A percentile compares a stretch with the other conserved stretches of the same genome.
Evolutionary conservation across 1,140 invertebrate species (phyloP).

Genomic region (Cyphomyrmex costatus): DNA sequence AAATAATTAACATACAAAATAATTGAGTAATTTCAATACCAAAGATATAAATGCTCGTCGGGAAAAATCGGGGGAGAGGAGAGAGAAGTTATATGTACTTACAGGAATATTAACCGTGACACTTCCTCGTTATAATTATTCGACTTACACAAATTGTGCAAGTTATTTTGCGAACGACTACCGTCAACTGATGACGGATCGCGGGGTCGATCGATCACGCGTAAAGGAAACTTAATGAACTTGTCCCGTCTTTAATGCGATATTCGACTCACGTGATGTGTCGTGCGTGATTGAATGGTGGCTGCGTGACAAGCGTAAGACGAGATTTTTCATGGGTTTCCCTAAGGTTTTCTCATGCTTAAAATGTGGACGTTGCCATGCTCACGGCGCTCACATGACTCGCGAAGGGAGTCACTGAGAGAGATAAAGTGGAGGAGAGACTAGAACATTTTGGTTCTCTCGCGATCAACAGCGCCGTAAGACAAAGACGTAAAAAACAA

Average conservation of each 20-base stretch:
- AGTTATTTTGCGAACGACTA: background rate
- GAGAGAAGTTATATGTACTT: background rate
- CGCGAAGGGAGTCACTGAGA: conserved; percentile 10
- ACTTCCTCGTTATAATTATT: conserved; percentile 18
- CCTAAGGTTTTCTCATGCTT: conserved; percentile 84
- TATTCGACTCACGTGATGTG: conserved; percentile 40
- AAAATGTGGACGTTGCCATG: conserved; percentile 76
- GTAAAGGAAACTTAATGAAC: background rate
- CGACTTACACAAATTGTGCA: conserved; percentile 5
- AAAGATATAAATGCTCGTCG: background rate
- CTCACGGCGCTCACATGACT: conserved; percentile 68
- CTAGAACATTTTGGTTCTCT: conserved; percentile 71
- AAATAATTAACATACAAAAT: conserved; percentile 7
- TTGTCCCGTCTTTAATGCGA: background rate
- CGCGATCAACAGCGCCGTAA: conserved; percentile 74
- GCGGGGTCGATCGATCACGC: conserved; percentile 22
- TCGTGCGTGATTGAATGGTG: conserved; percentile 60
- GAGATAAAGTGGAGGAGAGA: background rate
- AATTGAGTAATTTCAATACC: background rate
- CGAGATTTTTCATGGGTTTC: conserved; percentile 72
- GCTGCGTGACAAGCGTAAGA: conserved; percentile 63
- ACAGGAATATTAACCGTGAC: background rate
- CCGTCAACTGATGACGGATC: conserved; percentile 31
- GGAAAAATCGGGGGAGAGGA: background rate
- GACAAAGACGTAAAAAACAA: conserved; percentile 57